Conservation (phyloP, 2,113 vertebrate genomes). For the Chionodraco myersi region DNA sequence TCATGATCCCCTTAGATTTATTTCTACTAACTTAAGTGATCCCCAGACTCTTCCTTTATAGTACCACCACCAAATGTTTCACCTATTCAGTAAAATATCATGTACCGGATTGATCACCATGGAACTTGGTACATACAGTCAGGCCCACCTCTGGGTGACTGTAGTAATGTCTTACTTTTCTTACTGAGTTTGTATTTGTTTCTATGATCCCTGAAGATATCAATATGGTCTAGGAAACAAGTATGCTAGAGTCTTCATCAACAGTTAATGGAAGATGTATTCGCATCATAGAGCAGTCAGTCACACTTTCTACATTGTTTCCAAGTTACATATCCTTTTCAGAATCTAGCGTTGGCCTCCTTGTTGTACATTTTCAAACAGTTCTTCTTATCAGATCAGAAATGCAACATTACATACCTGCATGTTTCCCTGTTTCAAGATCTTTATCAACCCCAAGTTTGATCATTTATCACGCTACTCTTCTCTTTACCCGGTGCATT, state of each 20-base stretch:
- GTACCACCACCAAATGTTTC: not conserved
- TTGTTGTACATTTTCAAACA: conserved; percentile 35
- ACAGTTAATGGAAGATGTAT: not conserved
- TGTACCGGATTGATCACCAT: not conserved
- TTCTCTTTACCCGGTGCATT: conserved; percentile 23
- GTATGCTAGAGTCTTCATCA: conserved; percentile 7
- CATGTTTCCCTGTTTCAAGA: conserved; percentile 39
- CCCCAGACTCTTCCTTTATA: not conserved
- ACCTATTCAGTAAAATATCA: not conserved
- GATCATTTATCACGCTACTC: not conserved
- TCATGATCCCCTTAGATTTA: not conserved
- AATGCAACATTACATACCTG: conserved; percentile 45
- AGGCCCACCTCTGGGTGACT: not conserved
- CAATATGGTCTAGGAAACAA: not conserved
- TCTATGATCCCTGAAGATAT: not conserved
- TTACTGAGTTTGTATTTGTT: not conserved
- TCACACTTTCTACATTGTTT: not conserved
- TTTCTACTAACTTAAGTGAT: not conserved
- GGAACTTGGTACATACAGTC: not conserved
- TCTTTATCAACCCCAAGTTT: conserved; percentile 45
- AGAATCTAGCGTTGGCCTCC: not conserved
- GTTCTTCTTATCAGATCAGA: conserved; percentile 53
- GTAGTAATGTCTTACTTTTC: too few relatives aligned
- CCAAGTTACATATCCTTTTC: not conserved
- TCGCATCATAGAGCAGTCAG: not conserved